Evolutionary conservation across 2,797 vertebrate species (phyloP), one percentile per base, ranked within the genome.

Genomic region (Momotus momota): DNA sequence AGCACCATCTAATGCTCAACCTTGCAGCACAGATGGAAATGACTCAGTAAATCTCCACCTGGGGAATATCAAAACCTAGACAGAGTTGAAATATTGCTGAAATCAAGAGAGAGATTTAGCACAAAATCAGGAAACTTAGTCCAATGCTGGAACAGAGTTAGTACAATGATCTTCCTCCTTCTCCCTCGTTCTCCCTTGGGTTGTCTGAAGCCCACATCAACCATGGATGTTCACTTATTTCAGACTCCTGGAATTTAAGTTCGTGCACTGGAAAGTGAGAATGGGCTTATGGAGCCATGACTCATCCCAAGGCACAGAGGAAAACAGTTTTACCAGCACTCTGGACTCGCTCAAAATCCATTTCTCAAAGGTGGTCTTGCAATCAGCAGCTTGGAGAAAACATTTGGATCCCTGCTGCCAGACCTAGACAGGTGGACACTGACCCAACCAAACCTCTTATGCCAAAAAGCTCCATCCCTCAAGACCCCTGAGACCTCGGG

Each of bases 61-160:
- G 48, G 84, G n/a, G n/a, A 96, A 60, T 71, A 92, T 74, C 38
- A 95, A 85, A 94, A 88, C 31, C 73, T 92, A 93, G 55, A 94
- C 52, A 80, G 64, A 85, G 38, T 10, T 82, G 83, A 92, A 95
- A 87, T 88, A 82, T 29, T 82, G 21, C 64, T 82, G 31, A 81
- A 66, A 78, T 19, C 82, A 31, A 64, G 26, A n/a, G 18, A 71
- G 22, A 79, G 4, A 51, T 46, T 58, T 69, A 83, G 70, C 26
- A 79, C 3, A 82, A 88, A 86, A 86, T 48, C 11, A 74, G n/a
- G 52, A 77, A 90, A 88, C 87, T 22, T 1, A 58, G 14, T 70
- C 33, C 54, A 66, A 3, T 54, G 14, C 31, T 86, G 57, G 23
- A 95, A 75, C 14, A 75, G 43, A 72, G 16, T n/a, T 72, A 54